phyloP scores from a whole-genome alignment of 2,888 invertebrate species.

The Gastracanthus pulcherrimus region DNA sequence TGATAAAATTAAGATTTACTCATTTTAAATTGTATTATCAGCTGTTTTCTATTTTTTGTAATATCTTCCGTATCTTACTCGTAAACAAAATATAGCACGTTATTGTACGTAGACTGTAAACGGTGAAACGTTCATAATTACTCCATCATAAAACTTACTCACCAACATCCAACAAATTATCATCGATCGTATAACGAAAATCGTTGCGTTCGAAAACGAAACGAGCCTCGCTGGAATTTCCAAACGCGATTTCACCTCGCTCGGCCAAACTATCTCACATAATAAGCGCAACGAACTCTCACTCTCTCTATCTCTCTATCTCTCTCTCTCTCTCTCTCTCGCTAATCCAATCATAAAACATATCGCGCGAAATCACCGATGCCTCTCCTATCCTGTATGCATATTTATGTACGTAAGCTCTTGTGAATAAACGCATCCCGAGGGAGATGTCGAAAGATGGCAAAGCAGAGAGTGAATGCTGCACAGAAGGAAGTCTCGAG shows the following conservation, averaged over 20 bases:
- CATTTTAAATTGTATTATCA: too few relatives aligned
- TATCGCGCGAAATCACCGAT: neutral
- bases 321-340: too few relatives aligned
- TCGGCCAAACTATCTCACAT: neutral
- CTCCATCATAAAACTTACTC: neutral
- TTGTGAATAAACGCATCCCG: neutral
- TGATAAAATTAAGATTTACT: too few relatives aligned
- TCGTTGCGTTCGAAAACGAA: neutral
- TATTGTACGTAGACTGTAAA: neutral
- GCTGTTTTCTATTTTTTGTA: too few relatives aligned
- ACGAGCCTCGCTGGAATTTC: neutral
- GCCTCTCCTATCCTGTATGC: neutral
- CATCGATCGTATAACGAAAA: neutral
- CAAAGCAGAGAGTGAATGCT: too few relatives aligned
- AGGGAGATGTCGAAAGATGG: neutral
- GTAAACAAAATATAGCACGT: neutral
- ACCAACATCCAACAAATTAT: neutral
- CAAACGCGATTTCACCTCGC: neutral
- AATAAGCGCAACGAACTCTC: neutral
- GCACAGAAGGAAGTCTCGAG: too few relatives aligned
- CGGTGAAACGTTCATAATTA: neutral
- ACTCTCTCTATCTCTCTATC: too few relatives aligned
- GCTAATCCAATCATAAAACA: conserved; percentile 8
- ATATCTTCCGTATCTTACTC: neutral
- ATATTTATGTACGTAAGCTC: neutral